Percentiles rank a stretch among this genome's conserved stretches.
Evolutionary conservation across 2,888 invertebrate genomes (phyloP).

Genomic region (Meganola albula): DNA sequence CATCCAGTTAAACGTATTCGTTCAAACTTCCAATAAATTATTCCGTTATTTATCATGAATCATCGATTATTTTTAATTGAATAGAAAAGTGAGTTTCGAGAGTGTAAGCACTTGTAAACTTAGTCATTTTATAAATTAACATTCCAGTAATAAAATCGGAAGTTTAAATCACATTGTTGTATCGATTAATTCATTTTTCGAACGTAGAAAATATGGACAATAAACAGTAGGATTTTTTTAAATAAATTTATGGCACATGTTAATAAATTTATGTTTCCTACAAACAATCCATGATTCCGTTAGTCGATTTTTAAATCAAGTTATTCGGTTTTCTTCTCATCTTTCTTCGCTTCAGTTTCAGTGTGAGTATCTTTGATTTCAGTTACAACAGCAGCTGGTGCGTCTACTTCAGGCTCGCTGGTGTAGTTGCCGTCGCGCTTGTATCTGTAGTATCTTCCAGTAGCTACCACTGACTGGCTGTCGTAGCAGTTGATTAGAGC

Average conservation of each 20-base stretch:
- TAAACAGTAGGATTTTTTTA: too few relatives aligned
- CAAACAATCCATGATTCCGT: conserved; percentile 12
- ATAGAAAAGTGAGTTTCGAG: conserved; percentile 27
- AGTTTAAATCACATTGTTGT: conserved; percentile 28
- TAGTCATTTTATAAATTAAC: too few relatives aligned
- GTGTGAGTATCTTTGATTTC: conserved; percentile 22
- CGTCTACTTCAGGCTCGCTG: conserved; percentile 21
- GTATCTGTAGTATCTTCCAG: conserved; percentile 60
- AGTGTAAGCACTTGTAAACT: too few relatives aligned
- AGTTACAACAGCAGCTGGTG: conserved; percentile 21
- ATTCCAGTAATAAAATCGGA: conserved; percentile 28
- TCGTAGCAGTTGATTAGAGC: conserved; percentile 78
- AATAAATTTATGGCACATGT: conserved; percentile 5
- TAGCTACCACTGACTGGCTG: conserved; percentile 55
- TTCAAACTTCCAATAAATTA: conserved; percentile 29
- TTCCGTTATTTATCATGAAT: conserved; percentile 1
- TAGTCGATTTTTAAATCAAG: conserved; percentile 11
- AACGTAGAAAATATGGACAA: too few relatives aligned
- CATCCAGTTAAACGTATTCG: background rate
- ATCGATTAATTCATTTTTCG: too few relatives aligned
- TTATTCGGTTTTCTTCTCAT: conserved; percentile 32
- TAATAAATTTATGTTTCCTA: too few relatives aligned
- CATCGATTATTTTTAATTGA: too few relatives aligned
- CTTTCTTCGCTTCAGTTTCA: conserved; percentile 19
- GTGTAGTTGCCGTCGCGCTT: conserved; percentile 60